Evolutionary conservation across 2,797 vertebrate genomes (phyloP), one percentile per base, ranked within the genome.

Genomic region (Thripadectes ignobilis): DNA sequence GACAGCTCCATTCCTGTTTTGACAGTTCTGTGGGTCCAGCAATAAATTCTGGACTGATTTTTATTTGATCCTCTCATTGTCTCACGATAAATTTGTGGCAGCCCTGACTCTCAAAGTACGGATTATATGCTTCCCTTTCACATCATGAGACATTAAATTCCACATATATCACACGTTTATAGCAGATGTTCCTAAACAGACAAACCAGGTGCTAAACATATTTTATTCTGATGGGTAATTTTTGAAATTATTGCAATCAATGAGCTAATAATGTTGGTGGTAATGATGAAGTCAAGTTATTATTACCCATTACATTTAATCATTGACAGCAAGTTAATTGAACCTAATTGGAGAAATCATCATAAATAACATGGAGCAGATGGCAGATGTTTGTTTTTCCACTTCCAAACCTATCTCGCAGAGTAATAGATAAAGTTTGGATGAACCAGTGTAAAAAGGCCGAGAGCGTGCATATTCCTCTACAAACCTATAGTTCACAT

Each of bases 211-310:
- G 99, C 98, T 98, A 98, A 98, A 97, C 98, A 98, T 98, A 98
- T 98, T 98, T 98, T 98, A 98, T 98, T 98, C 98, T 98, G 97
- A 98, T 97, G 98, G 98, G 98, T 97, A 98, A 99, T 99, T 99
- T 98, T 98, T 98, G 87, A 98, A 98, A 99, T 99, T 99, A 99
- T 98, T 99, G 98, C 98, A 99, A 99, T 99, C 98, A 99, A 99
- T 99, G 98, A 98, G 95, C 97, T 98, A 99, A 99, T 99, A 98
- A 99, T 98, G 97, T 97, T 98, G 96, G 95, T 97, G 98, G 98
- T 98, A 98, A 98, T 98, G 98, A 98, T 98, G 97, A 98, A 97
- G 98, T 98, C 97, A 95, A 98, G 98, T 98, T 98, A 98, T 98
- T 98, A 98, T 98, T 98, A 98, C 95, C 96, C 97, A 98, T 98